phyloP scores from a whole-genome alignment of 30 jellyfish, hydroid and myxozoan genomes.

The Sanderia malayensis region DNA sequence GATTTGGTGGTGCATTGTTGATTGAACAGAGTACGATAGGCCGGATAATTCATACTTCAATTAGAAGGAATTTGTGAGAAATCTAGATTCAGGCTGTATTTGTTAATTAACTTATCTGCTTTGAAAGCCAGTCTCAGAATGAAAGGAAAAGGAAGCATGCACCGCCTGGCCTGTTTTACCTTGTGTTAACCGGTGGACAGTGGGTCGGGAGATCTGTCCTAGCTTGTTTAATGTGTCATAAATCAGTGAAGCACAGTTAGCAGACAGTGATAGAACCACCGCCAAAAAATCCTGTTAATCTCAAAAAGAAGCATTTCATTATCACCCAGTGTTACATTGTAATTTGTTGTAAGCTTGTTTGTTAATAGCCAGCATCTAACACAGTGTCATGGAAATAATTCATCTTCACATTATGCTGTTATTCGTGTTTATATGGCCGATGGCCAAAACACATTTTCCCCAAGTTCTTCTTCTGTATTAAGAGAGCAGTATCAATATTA shows the following conservation, averaged over 20 bases:
- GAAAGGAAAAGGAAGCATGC: slow-evolving; percentile 23
- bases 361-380: neutral
- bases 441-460: too few relatives aligned
- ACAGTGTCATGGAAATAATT: too few relatives aligned
- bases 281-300: slow-evolving; percentile 2
- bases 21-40: slow-evolving; percentile 4
- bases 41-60: slow-evolving; percentile 44
- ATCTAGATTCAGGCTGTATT: slow-evolving; percentile 14
- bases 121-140: slow-evolving; percentile 12
- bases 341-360: neutral
- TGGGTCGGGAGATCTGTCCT: slow-evolving; percentile 28
- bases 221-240: slow-evolving; percentile 13
- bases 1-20: neutral
- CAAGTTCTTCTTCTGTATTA: too few relatives aligned
- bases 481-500: too few relatives aligned
- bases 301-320: slow-evolving; percentile 28
- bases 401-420: too few relatives aligned
- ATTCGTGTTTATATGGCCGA: too few relatives aligned
- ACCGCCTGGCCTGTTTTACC: slow-evolving; percentile 15
- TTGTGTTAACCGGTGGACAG: slow-evolving; percentile 8
- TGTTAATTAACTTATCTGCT: slow-evolving; percentile 7
- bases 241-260: slow-evolving; percentile 36
- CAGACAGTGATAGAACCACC: slow-evolving; percentile 43
- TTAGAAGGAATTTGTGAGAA: slow-evolving; percentile 36
- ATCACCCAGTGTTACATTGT: slow-evolving; percentile 16